phyloP scores from a whole-genome alignment of 2,888 invertebrate species.

The Tenthredo mesomela region DNA sequence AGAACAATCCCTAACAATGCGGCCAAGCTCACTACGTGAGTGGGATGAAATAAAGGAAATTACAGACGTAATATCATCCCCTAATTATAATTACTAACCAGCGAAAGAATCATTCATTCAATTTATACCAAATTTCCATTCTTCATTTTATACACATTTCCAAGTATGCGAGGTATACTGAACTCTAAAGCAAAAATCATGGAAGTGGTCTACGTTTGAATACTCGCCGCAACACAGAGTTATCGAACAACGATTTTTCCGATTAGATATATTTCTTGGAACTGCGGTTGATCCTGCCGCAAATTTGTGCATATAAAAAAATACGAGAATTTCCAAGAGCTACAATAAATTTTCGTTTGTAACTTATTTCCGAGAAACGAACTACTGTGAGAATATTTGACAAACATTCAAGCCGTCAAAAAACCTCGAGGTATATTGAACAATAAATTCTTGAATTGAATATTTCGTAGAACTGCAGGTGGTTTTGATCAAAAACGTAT shows the following conservation, averaged over 20 bases:
- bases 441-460: neutral
- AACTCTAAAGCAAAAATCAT: neutral
- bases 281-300: neutral
- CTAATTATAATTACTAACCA: neutral
- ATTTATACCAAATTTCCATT: neutral
- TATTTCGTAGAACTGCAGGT: neutral
- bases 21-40: neutral
- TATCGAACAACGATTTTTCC: neutral
- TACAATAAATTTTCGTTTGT: neutral
- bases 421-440: neutral
- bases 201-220: no score
- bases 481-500: neutral
- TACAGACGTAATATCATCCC: neutral
- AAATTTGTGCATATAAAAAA: neutral
- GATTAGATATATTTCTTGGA: neutral
- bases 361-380: neutral
- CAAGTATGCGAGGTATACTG: neutral
- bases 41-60: constrained; percentile 1
- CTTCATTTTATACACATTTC: neutral
- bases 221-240: no score
- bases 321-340: neutral
- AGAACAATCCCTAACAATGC: constrained; percentile 13
- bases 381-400: neutral
- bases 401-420: neutral
- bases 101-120: neutral